Evolutionary conservation across 2,797 vertebrate genomes (phyloP).

Genomic region (Cebuella pygmaea): DNA sequence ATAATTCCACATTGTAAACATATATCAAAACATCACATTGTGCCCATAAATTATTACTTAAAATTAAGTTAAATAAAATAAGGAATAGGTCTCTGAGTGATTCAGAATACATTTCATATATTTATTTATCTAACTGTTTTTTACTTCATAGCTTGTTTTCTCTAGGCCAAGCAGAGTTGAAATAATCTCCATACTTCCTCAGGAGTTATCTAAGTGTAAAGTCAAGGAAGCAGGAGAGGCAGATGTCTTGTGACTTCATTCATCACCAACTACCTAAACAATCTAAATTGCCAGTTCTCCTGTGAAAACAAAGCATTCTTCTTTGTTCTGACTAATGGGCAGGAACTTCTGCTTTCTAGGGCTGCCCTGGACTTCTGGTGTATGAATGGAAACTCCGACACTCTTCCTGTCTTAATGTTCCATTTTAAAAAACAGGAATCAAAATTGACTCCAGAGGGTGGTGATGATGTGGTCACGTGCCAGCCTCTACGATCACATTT

Average conservation of each 20-base stretch:
- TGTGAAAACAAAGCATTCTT: background rate
- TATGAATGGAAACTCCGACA: background rate
- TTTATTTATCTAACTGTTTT: background rate
- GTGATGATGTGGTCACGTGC: background rate
- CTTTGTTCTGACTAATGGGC: background rate
- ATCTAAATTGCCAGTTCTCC: background rate
- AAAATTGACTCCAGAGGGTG: background rate
- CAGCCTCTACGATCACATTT: background rate
- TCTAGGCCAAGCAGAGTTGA: background rate
- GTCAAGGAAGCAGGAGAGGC: background rate
- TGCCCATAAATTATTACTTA: background rate
- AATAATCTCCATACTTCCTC: background rate
- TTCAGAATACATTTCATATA: background rate
- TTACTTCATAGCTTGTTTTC: background rate
- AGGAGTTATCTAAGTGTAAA: background rate
- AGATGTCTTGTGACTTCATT: conserved; percentile 2
- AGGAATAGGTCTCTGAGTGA: background rate
- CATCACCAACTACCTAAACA: background rate
- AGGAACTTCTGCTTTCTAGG: conserved; percentile 59
- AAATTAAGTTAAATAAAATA: background rate
- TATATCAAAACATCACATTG: background rate
- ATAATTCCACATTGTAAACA: background rate
- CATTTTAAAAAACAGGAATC: conserved; percentile 13
- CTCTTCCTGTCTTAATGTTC: conserved; percentile 2
- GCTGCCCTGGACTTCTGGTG: background rate